phyloP scores from a whole-genome alignment of 2,888 invertebrate genomes.

The Mythimna vitellina region DNA sequence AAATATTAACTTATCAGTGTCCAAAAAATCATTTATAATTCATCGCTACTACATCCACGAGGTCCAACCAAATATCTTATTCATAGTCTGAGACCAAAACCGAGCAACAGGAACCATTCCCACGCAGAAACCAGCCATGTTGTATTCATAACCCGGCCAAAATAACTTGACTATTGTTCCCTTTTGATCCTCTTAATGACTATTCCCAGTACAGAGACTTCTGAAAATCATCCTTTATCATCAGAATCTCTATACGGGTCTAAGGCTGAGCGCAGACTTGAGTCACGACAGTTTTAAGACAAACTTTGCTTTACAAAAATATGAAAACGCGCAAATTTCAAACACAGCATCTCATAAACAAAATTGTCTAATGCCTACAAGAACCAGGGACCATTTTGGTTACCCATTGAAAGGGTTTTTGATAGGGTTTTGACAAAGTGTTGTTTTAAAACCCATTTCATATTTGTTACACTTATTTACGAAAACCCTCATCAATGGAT shows the following conservation, averaged over 20 bases:
- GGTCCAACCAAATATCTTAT: constrained; percentile 33
- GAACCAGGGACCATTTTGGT: too few species aligned
- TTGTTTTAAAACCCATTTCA: too few species aligned
- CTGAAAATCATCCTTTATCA: constrained; percentile 18
- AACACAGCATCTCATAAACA: too few species aligned
- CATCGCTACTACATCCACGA: not conserved
- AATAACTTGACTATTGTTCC: constrained; percentile 39
- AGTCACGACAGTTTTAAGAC: too few species aligned
- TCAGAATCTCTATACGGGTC: constrained; percentile 21
- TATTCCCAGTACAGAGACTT: constrained; percentile 10
- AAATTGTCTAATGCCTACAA: too few species aligned
- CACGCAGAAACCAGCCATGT: constrained; percentile 27
- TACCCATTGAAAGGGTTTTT: too few species aligned
- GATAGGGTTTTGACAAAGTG: too few species aligned
- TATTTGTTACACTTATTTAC: too few species aligned
- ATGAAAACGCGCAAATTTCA: too few species aligned
- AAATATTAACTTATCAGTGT: not conserved
- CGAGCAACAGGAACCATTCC: constrained; percentile 12
- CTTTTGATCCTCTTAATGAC: constrained; percentile 46
- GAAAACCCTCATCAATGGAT: too few species aligned
- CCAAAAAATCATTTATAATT: constrained; percentile 2
- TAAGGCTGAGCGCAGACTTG: not conserved
- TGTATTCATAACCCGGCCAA: constrained; percentile 38
- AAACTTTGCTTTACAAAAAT: too few species aligned
- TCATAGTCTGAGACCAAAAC: constrained; percentile 37